Evolutionary conservation across 2,888 invertebrate genomes (phyloP).

Genomic region (Yponomeuta malinellus): DNA sequence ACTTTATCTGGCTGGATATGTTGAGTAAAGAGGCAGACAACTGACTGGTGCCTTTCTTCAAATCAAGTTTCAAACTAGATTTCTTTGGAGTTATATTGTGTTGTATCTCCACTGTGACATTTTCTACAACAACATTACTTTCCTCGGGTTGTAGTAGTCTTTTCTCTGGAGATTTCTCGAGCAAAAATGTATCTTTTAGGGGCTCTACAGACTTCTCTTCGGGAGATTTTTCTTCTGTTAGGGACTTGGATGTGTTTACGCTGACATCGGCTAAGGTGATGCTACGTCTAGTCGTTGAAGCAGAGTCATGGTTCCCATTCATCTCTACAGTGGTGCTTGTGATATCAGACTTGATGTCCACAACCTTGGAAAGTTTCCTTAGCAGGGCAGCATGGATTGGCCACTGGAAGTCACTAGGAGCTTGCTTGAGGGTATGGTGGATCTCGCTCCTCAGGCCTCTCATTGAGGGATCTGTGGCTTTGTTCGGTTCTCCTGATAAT

Average conservation of each 20-base stretch:
- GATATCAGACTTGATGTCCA: slow-evolving; percentile 59
- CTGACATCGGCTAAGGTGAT: slow-evolving; percentile 62
- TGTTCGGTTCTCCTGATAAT: slow-evolving; percentile 63
- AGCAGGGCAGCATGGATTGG: slow-evolving; percentile 59
- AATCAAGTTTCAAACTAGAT: slow-evolving; percentile 62
- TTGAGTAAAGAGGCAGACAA: slow-evolving; percentile 60
- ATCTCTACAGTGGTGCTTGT: slow-evolving; percentile 45
- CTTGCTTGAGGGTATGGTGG: slow-evolving; percentile 48
- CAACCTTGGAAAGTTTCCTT: slow-evolving; percentile 63
- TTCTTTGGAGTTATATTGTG: slow-evolving; percentile 69
- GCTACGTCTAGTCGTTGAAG: slow-evolving; percentile 36
- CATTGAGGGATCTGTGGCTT: slow-evolving; percentile 64
- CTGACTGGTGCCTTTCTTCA: slow-evolving; percentile 65
- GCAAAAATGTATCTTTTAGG: slow-evolving; percentile 18
- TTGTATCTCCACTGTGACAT: slow-evolving; percentile 69
- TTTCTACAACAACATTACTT: slow-evolving; percentile 55
- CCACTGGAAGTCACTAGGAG: slow-evolving; percentile 51
- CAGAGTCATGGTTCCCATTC: slow-evolving; percentile 51
- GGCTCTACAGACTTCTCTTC: slow-evolving; percentile 30
- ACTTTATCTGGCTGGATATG: slow-evolving; percentile 71
- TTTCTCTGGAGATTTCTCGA: slow-evolving; percentile 32
- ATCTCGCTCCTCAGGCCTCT: slow-evolving; percentile 60
- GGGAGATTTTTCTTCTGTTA: slow-evolving; percentile 46
- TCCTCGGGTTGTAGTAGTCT: slow-evolving; percentile 34
- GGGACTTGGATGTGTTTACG: slow-evolving; percentile 59